These are phyloP conservation scores for Eupithecia subumbrata DNA, from an alignment of 2,888 invertebrate species.

Conservation along the genomic window DNA sequence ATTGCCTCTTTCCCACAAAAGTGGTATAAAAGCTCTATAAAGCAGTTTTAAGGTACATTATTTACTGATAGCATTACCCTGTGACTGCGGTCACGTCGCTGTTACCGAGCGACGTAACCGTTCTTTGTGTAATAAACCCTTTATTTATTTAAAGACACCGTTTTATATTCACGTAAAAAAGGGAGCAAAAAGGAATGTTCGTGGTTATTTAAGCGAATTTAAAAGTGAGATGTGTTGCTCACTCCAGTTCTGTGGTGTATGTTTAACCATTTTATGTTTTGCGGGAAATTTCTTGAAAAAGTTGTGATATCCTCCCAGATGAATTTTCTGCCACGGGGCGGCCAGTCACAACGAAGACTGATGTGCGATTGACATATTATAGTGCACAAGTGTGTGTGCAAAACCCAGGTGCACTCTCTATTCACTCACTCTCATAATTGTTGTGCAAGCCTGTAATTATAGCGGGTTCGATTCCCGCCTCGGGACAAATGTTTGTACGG, in stretches of 20 bases:
- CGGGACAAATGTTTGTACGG: too few species aligned
- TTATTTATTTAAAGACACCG: conserved; percentile 52
- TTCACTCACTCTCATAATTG: not conserved
- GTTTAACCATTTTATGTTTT: conserved; percentile 34
- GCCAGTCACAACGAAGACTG: not conserved
- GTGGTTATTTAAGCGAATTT: conserved; percentile 48
- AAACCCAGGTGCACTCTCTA: not conserved
- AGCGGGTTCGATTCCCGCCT: too few species aligned
- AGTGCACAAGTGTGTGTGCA: not conserved
- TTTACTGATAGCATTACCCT: conserved; percentile 19
- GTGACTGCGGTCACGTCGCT: conserved; percentile 38
- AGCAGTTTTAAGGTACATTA: not conserved
- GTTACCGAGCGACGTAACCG: conserved; percentile 47
- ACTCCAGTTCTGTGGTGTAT: conserved; percentile 29
- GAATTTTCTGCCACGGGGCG: not conserved
- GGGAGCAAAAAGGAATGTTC: conserved; percentile 41
- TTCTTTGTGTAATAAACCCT: conserved; percentile 51
- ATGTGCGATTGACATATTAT: not conserved
- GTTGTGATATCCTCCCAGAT: not conserved
- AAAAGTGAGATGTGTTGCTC: conserved; percentile 38
- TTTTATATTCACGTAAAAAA: conserved; percentile 50
- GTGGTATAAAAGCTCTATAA: not conserved
- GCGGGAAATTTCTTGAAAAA: not conserved
- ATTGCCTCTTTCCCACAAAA: not conserved
- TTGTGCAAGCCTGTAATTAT: too few species aligned